Evolutionary conservation across 2,797 vertebrate genomes (phyloP).

Genomic region (Falco novaeseelandiae): DNA sequence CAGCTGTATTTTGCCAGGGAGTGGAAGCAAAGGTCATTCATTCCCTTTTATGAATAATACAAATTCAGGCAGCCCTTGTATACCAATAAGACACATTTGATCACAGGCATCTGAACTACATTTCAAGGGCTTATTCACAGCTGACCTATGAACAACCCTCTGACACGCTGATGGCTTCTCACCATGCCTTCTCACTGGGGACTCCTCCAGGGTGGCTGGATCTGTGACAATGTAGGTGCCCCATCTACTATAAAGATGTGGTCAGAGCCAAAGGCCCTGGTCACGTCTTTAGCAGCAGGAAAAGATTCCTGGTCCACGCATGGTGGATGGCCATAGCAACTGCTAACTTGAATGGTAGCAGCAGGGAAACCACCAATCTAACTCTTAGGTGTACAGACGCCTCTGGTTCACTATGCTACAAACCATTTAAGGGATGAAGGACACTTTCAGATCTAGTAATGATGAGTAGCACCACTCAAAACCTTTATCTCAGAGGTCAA

Average conservation of each 20-base stretch:
- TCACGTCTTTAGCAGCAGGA: background rate
- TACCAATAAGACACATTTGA: background rate
- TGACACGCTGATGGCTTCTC: background rate
- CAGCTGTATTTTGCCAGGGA: background rate
- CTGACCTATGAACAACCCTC: background rate
- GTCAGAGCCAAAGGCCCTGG: background rate
- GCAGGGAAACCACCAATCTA: background rate
- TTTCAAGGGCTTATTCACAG: background rate
- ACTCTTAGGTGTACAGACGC: background rate
- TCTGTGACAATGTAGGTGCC: fast-evolving
- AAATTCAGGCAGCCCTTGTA: background rate
- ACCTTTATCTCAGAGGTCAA: background rate
- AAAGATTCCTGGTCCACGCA: fast-evolving
- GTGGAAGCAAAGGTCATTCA: background rate
- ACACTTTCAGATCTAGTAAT: background rate
- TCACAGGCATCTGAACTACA: background rate
- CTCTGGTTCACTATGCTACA: background rate
- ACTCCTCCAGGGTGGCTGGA: fast-evolving
- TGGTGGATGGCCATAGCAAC: background rate
- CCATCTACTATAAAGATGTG: background rate
- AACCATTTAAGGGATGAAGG: background rate
- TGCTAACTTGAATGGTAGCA: background rate
- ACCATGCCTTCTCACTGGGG: background rate
- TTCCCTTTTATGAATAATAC: background rate
- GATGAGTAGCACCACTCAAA: background rate